phyloP scores from a whole-genome alignment of 2,797 vertebrate genomes.

The Xenopus petersii region DNA sequence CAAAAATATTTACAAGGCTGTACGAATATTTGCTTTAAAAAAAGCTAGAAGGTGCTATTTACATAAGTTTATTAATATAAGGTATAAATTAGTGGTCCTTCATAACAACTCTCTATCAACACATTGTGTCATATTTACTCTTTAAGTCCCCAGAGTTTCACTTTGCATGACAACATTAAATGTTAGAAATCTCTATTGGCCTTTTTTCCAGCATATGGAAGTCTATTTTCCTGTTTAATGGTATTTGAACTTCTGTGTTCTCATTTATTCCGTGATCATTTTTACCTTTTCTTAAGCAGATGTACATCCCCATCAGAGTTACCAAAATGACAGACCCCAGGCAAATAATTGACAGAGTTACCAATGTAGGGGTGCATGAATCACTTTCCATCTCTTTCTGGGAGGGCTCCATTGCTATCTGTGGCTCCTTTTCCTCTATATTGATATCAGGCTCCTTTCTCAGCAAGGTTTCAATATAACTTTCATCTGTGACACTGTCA shows the following conservation, averaged over 20 bases:
- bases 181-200: conserved; percentile 86
- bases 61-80: conserved; percentile 66
- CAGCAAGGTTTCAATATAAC: conserved; percentile 89
- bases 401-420: conserved; percentile 76
- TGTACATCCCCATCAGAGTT: conserved; percentile 80
- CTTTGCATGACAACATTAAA: conserved; percentile 63
- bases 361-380: conserved; percentile 81
- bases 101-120: conserved; percentile 51
- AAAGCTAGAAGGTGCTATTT: conserved; percentile 73
- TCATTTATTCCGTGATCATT: conserved; percentile 75
- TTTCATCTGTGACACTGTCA: conserved; percentile 94
- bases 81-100: conserved; percentile 72
- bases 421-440: conserved; percentile 82
- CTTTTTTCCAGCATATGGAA: conserved; percentile 80
- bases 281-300: conserved; percentile 82
- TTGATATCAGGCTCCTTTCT: conserved; percentile 84
- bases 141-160: conserved; percentile 45
- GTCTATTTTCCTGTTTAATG: conserved; percentile 84
- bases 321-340: conserved; percentile 82
- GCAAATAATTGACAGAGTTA: conserved; percentile 82
- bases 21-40: conserved; percentile 62
- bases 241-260: conserved; percentile 82
- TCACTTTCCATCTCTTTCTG: conserved; percentile 70
- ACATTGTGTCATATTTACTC: conserved; percentile 40
- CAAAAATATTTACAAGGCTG: conserved; percentile 68